Percentiles rank a stretch among this genome's conserved stretches.
phyloP scores from a whole-genome alignment of 2,797 vertebrate species.

The Siniperca obscura region DNA sequence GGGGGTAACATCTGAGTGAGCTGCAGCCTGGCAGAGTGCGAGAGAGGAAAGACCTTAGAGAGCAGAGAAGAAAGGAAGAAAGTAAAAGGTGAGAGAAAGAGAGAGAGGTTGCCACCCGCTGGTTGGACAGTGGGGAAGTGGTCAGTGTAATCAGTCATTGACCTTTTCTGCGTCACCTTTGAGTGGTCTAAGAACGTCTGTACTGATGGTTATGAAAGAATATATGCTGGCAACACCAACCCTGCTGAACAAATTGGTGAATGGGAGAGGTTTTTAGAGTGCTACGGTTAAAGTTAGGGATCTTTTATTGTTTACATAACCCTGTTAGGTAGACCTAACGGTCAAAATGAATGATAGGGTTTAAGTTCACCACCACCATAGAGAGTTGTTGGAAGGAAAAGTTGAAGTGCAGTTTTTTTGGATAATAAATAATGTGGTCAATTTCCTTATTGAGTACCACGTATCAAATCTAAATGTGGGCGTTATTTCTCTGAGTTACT shows the following conservation, averaged over 20 bases:
- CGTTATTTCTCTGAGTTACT: background rate
- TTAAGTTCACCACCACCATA: background rate
- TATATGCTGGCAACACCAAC: background rate
- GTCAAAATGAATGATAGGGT: constrained; percentile 19
- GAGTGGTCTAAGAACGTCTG: constrained; percentile 29
- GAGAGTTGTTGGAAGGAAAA: background rate
- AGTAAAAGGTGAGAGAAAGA: constrained; percentile 41
- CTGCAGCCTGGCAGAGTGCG: constrained; percentile 22
- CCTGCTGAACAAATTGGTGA: constrained; percentile 3
- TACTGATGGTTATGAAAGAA: constrained; percentile 13
- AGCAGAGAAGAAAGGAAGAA: constrained; percentile 44
- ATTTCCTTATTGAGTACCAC: background rate
- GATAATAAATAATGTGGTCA: background rate
- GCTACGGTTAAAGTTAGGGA: background rate
- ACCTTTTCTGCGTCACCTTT: constrained; percentile 68
- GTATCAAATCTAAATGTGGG: background rate
- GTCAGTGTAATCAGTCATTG: constrained; percentile 57
- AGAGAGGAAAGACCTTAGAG: constrained; percentile 37
- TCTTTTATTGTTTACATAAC: constrained; percentile 13
- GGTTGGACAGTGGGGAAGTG: constrained; percentile 41
- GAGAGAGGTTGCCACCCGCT: constrained; percentile 44
- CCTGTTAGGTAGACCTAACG: constrained; percentile 1
- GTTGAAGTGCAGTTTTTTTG: too few species aligned
- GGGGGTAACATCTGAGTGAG: constrained; percentile 63
- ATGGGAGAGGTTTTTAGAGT: constrained; percentile 8